Evolutionary conservation across 2,797 vertebrate species (phyloP), one percentile per base, ranked within the genome.

Genomic region (Pipistrellus pygmaeus): DNA sequence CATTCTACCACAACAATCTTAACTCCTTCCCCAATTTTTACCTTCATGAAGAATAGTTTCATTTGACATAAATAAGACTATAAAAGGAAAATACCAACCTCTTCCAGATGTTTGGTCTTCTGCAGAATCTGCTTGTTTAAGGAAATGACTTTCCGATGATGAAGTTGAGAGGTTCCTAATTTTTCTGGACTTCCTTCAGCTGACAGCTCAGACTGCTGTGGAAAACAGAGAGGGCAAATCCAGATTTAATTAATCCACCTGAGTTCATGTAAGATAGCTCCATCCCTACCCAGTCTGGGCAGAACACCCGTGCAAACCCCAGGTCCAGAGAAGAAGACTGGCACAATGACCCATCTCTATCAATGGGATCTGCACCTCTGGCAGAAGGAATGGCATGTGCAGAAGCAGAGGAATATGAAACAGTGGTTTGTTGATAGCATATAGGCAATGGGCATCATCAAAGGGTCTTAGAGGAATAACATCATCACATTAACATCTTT

Each of bases 121-220:
- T 99, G 99, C 57, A 98, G 96, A 96, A 99, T 99, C 97, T 99
- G 99, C 95, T 99, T 99, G 97, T 98, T 99, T 73, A 99, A 98
- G 6, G 99, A 99, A 9, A 98, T 96, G 71, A 99, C 97, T 5
- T 98, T 98, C 93, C 99, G 98, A 88, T 97, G 98, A 77, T 99
- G 99, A 2, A 99, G 99, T 32, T 99, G 99, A 44, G 99, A 98
- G 0, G 98, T 98, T 55, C 99, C 99, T 46, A 98, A 98, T 60
- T 98, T 98, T 96, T 99, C 99, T 2, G 98, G 98, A 8, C 98
- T 98, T 95, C 99, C 99, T 98, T 99, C 99, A 25, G 98, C 96
- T 0, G 98, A 99, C 69, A 99, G 98, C 97, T 99, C 99, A 0
- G 98, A 98, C 76, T 99, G 99, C 98, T 99, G 86, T 77, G 44